These are phyloP conservation scores for Acanthococcus lagerstroemiae DNA, from an alignment of 2,888 invertebrate species.

Conservation along the genomic window DNA sequence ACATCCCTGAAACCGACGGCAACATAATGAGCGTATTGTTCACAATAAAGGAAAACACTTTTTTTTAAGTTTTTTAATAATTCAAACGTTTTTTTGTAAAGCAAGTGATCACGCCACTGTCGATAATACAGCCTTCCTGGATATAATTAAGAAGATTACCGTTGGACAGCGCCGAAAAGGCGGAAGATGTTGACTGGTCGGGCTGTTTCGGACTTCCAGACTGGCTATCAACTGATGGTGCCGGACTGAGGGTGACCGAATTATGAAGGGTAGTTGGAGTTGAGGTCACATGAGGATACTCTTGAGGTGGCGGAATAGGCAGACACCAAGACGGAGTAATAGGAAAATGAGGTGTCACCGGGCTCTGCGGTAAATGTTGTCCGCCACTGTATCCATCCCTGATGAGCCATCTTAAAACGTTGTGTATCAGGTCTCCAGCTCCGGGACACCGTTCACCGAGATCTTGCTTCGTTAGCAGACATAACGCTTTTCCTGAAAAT, in stretches of 20 bases:
- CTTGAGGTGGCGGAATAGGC: conserved; percentile 55
- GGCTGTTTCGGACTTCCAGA: conserved; percentile 74
- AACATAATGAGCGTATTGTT: too few species aligned
- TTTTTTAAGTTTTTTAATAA: too few species aligned
- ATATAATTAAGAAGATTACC: too few species aligned
- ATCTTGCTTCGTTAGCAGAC: conserved; percentile 78
- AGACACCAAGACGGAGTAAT: conserved; percentile 47
- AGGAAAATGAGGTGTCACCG: conserved; percentile 42
- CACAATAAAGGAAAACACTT: too few species aligned
- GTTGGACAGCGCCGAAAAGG: conserved; percentile 9
- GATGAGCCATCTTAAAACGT: conserved; percentile 78
- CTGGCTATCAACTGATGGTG: conserved; percentile 78
- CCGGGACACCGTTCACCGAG: conserved; percentile 84
- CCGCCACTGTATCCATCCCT: conserved; percentile 50
- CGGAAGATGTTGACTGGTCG: conserved; percentile 26
- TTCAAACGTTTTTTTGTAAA: too few species aligned
- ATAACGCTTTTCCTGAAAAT: conserved; percentile 85
- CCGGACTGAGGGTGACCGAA: conserved; percentile 82
- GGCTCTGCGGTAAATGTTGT: conserved; percentile 36
- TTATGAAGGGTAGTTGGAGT: conserved; percentile 44
- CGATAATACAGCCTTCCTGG: too few species aligned
- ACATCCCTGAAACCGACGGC: too few species aligned
- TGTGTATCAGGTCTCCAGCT: conserved; percentile 87
- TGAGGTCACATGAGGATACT: conserved; percentile 14
- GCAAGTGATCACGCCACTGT: too few species aligned